Conservation (phyloP, 2,797 vertebrate genomes). For the Periparus ater region DNA sequence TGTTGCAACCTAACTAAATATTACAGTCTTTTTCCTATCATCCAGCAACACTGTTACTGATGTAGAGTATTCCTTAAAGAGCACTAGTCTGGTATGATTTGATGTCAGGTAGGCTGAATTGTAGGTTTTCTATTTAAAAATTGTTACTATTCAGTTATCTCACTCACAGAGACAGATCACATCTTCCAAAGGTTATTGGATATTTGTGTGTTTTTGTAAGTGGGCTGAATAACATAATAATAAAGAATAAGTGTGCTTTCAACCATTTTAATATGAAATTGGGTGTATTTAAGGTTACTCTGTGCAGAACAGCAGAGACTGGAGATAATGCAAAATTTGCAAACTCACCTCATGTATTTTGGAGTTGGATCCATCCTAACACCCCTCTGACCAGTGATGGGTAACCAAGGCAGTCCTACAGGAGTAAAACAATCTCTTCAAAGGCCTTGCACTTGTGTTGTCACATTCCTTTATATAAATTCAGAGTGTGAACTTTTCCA, state of each 20-base stretch:
- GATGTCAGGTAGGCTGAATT: constrained; percentile 56
- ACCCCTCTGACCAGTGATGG: neutral
- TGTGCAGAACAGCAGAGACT: neutral
- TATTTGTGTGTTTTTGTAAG: neutral
- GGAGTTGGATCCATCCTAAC: neutral
- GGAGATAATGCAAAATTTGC: neutral
- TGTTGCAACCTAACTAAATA: constrained; percentile 72
- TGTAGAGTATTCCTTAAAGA: constrained; percentile 59
- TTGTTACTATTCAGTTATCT: constrained; percentile 12
- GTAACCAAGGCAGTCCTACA: neutral
- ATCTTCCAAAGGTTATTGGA: constrained; percentile 37
- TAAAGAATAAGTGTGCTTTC: constrained; percentile 19
- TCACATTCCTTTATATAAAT: neutral
- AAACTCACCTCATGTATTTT: neutral
- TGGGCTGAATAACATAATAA: neutral
- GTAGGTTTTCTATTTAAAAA: constrained; percentile 42
- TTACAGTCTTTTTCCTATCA: constrained; percentile 62
- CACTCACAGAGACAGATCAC: constrained; percentile 21
- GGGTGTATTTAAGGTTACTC: neutral
- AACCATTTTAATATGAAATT: constrained; percentile 15
- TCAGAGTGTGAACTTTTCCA: constrained; percentile 6
- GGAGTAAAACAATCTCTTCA: neutral
- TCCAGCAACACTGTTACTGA: constrained; percentile 61
- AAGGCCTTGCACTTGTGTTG: neutral
- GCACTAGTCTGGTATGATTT: constrained; percentile 17